Conservation (phyloP, 2,797 vertebrate species). For the Petrocephalus schoutedeni region DNA sequence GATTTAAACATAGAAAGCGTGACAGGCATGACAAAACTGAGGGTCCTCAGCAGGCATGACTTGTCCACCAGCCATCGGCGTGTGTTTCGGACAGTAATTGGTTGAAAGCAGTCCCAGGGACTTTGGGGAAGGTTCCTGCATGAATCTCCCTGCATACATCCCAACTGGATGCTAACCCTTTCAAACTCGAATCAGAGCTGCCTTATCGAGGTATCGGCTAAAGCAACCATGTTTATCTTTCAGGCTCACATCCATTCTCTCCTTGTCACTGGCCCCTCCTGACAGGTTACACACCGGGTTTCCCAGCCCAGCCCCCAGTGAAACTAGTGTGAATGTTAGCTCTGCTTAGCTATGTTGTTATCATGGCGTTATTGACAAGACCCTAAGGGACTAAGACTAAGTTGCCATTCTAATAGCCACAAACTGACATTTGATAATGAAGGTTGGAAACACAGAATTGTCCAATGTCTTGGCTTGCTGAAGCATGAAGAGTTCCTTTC, state of each 20-base stretch:
- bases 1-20: neutral
- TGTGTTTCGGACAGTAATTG: neutral
- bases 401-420: neutral
- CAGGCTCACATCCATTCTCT: conserved; percentile 15
- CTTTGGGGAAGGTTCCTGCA: neutral
- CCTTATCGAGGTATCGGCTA: conserved; percentile 16
- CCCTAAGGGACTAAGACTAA: too few relatives aligned
- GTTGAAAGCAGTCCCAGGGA: neutral
- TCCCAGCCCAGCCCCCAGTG: neutral
- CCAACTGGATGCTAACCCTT: neutral
- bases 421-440: neutral
- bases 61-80: neutral
- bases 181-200: neutral
- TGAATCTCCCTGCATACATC: neutral
- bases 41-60: neutral
- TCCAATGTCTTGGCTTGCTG: too few relatives aligned
- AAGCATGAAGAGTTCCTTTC: too few relatives aligned
- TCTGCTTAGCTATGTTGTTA: neutral
- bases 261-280: neutral
- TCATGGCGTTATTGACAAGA: neutral
- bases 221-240: conserved; percentile 1
- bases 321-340: neutral
- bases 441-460: too few relatives aligned
- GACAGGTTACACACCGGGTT: neutral
- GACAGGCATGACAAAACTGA: neutral